Conservation (phyloP, 30 jellyfish, hydroid and myxozoan genomes). For the Cassiopea xamachana region DNA sequence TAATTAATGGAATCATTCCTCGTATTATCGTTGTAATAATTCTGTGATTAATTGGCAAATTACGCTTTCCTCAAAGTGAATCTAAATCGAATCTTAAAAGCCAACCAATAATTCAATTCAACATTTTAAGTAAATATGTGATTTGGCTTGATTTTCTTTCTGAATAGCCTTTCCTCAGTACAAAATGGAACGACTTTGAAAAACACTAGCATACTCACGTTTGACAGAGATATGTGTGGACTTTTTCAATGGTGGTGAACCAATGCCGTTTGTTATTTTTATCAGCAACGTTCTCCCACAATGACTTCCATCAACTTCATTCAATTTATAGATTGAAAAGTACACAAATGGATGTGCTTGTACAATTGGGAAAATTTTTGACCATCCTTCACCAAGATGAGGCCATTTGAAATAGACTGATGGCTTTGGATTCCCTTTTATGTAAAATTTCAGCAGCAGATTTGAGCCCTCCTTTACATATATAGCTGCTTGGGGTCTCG, state of each 20-base stretch:
- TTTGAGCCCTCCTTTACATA: conserved; percentile 4
- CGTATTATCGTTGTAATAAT: too few relatives aligned
- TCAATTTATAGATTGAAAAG: neutral
- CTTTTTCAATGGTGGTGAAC: neutral
- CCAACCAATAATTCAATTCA: too few relatives aligned
- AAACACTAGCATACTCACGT: too few relatives aligned
- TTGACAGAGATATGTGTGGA: too few relatives aligned
- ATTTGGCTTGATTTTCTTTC: too few relatives aligned
- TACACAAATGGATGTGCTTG: neutral
- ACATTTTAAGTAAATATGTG: too few relatives aligned
- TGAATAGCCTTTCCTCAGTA: too few relatives aligned
- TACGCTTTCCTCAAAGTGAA: too few relatives aligned
- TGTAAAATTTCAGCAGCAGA: conserved; percentile 5
- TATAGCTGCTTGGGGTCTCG: neutral
- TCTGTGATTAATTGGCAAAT: too few relatives aligned
- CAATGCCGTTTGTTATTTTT: conserved; percentile 2
- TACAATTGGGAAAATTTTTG: neutral
- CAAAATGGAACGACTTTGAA: too few relatives aligned
- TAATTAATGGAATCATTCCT: too few relatives aligned
- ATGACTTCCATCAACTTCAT: conserved; percentile 6
- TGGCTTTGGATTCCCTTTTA: conserved; percentile 41
- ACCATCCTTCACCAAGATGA: neutral
- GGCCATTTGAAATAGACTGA: conserved; percentile 32
- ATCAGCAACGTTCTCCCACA: conserved; percentile 22
- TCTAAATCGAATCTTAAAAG: too few relatives aligned